These are phyloP conservation scores for Rhinogobius similis DNA, from an alignment of 2,113 vertebrate species.

Conservation along the genomic window DNA sequence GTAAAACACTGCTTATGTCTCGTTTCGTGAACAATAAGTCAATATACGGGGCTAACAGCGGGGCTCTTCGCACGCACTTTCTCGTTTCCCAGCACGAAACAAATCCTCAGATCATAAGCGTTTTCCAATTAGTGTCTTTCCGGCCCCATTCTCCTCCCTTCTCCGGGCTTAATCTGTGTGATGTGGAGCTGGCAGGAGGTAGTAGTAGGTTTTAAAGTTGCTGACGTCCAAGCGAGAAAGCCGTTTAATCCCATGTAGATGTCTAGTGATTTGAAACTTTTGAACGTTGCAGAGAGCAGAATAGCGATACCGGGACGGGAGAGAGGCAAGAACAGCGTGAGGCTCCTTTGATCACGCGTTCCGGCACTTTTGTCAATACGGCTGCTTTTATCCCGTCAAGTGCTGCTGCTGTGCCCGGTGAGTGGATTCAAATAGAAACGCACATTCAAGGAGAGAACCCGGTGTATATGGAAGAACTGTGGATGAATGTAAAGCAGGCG, in stretches of 20 bases:
- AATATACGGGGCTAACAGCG: no score
- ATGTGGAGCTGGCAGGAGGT: no score
- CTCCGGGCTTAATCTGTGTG: no score
- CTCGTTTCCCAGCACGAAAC: no score
- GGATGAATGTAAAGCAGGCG: not conserved
- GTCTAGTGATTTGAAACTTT: not conserved
- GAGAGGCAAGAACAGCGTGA: not conserved
- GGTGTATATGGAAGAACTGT: not conserved
- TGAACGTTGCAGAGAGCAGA: not conserved
- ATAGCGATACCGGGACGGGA: not conserved
- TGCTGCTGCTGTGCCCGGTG: not conserved
- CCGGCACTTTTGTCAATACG: not conserved
- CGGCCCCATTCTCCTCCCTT: no score
- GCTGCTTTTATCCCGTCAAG: not conserved
- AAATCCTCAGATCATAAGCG: no score
- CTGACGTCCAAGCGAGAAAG: no score
- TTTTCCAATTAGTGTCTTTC: no score
- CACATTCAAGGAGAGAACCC: not conserved
- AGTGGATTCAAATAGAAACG: not conserved
- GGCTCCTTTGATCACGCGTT: not conserved
- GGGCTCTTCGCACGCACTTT: no score
- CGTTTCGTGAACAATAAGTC: no score
- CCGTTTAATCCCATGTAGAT: slow-evolving; percentile 9
- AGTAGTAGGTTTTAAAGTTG: no score
- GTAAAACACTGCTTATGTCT: no score